Evolutionary conservation across 2,797 vertebrate genomes (phyloP).

Genomic region (Megalops cyprinoides): DNA sequence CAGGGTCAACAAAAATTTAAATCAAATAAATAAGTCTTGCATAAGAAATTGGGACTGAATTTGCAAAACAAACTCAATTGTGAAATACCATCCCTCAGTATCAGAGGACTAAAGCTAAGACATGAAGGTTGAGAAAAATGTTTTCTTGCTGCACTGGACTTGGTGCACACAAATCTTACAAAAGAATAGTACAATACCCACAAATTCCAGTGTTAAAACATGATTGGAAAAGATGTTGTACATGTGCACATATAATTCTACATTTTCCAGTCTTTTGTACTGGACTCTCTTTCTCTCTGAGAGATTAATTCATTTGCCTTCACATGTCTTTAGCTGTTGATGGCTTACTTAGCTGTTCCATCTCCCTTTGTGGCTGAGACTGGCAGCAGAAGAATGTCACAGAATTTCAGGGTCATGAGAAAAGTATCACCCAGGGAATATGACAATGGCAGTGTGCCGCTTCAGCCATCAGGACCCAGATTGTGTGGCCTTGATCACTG

Average conservation of each 20-base stretch:
- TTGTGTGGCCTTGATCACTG: background rate
- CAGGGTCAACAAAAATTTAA: background rate
- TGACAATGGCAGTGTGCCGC: background rate
- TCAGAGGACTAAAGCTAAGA: background rate
- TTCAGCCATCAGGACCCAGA: conserved; percentile 7
- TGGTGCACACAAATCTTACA: background rate
- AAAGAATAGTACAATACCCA: background rate
- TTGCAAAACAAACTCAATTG: background rate
- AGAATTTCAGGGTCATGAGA: conserved; percentile 22
- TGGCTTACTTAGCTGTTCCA: conserved; percentile 5
- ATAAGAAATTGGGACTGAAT: background rate
- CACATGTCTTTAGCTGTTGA: background rate
- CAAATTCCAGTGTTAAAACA: background rate
- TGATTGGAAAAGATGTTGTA: background rate
- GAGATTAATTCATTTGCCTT: conserved; percentile 14
- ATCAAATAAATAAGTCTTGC: too few species aligned
- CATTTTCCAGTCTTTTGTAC: background rate
- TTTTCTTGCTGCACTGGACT: background rate
- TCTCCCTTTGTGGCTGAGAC: conserved; percentile 19
- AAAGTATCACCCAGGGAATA: background rate
- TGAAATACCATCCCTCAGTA: background rate
- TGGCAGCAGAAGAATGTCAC: conserved; percentile 24
- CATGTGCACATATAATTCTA: background rate
- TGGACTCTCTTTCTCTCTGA: background rate
- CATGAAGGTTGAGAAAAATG: background rate